Base-by-base conservation (phyloP, 2,113 vertebrate species). In the Parus major region DNA sequence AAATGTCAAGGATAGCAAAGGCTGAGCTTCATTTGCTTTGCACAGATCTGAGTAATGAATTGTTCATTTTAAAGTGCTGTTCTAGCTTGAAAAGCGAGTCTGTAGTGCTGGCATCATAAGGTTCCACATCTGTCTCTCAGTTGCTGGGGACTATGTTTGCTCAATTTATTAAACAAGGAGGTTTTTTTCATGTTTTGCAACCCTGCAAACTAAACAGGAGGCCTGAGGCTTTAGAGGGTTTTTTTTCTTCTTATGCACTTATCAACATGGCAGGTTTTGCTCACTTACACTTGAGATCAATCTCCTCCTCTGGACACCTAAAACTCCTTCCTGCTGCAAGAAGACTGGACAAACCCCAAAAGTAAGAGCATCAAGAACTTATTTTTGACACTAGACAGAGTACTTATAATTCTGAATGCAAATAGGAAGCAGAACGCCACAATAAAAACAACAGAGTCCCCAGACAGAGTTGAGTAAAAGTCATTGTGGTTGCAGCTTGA, bases 1-100 rank as follows among this genome's bases (percentile, higher is more conserved):
- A 96, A 97, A 96, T 92, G 95, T 96, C 95, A 95, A 86, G 96
- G 93, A 95, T 96, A 95, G 86, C 86, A 94, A 90, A 91, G 79
- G 76, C 95, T 95, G 94, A 97, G 86, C 94, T 95, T 92, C 91
- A 88, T 92, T 93, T 92, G 92, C 82, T 93, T 96, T 94, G 61
- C 94, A 75, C 81, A 91, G 81, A 95, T 88, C 89, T 0, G 57
- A 69, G 86, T 75, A 88, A 94, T 96, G 88, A 93, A 96, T 97
- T 96, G 92, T 95, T 96, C 90, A 95, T 97, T 96, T 89, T 69
- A 41, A 95, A 94, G 93, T 81, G 92, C 95, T 96, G 92, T 93
- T 95, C 92, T 84, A 90, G 82, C 72, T 64, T 88, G 86, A 92
- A 95, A 96, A 95, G 90, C 1, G 0, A 86, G 86, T 60, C 85